Evolutionary conservation across 1,140 invertebrate genomes (phyloP).

Genomic region (Coboldia fuscipes): DNA sequence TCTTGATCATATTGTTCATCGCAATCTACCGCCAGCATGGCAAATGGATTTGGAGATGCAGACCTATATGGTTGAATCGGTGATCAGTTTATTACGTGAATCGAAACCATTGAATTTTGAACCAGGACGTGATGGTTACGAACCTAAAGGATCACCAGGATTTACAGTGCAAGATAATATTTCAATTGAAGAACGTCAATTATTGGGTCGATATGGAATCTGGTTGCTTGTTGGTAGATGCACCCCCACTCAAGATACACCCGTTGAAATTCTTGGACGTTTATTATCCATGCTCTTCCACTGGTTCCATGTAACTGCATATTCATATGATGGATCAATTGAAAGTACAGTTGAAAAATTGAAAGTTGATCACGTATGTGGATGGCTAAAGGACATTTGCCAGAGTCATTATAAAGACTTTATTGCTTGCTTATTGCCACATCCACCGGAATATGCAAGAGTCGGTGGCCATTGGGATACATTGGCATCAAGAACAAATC

Average conservation of each 20-base stretch:
- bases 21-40: conserved; percentile 64
- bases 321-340: conserved; percentile 77
- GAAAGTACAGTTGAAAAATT: conserved; percentile 74
- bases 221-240: conserved; percentile 92
- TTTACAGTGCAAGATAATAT: conserved; percentile 29
- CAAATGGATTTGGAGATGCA: conserved; percentile 76
- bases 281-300: conserved; percentile 92
- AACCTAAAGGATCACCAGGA: conserved; percentile 4
- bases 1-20: conserved; percentile 77
- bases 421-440: conserved; percentile 63
- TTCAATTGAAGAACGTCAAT: conserved; percentile 56
- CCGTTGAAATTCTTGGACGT: conserved; percentile 70
- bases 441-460: conserved; percentile 36
- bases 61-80: conserved; percentile 87
- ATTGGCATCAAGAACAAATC: conserved; percentile 69
- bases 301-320: conserved; percentile 97
- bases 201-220: conserved; percentile 85
- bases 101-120: conserved; percentile 49
- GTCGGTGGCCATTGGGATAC: conserved; percentile 93
- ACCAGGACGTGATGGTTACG: conserved; percentile 20
- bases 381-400: conserved; percentile 72
- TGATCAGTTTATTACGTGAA: conserved; percentile 70
- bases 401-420: conserved; percentile 64
- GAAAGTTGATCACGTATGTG: conserved; percentile 83
- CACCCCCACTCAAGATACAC: conserved; percentile 64